Evolutionary conservation across 2,797 vertebrate species (phyloP).

Genomic region (Prionace glauca): DNA sequence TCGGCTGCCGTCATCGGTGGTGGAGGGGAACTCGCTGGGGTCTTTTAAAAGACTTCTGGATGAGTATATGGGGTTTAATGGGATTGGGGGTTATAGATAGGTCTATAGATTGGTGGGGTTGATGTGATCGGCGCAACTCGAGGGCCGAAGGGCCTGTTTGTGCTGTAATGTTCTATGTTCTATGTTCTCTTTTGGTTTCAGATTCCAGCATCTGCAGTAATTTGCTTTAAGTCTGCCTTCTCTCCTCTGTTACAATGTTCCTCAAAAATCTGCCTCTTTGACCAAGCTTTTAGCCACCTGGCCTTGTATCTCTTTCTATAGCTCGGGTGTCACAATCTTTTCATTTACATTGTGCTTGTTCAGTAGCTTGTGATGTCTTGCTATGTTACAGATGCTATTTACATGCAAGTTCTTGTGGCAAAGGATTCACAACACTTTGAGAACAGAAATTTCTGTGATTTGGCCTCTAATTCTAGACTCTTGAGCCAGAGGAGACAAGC

Average conservation of each 20-base stretch:
- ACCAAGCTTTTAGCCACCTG: background rate
- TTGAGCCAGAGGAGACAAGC: background rate
- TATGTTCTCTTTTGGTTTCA: too few species aligned
- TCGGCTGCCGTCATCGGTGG: too few species aligned
- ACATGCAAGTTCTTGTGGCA: background rate
- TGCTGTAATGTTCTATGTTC: too few species aligned
- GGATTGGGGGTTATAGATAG: too few species aligned
- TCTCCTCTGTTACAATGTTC: background rate
- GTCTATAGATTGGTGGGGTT: too few species aligned
- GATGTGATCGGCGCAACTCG: too few species aligned
- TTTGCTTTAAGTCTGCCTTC: background rate
- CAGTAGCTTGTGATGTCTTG: background rate
- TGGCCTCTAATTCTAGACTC: background rate
- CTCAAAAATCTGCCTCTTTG: background rate
- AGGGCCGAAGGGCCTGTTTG: too few species aligned
- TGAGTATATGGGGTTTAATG: too few species aligned
- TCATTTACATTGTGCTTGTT: background rate
- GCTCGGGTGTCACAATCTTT: background rate
- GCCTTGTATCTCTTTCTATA: background rate
- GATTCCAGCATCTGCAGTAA: too few species aligned
- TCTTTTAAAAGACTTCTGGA: too few species aligned
- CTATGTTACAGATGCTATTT: background rate
- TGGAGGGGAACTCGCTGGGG: too few species aligned
- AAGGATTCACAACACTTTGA: background rate
- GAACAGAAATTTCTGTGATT: background rate